A percentile compares a stretch with the other conserved stretches of the same genome.
Evolutionary conservation across 2,797 vertebrate species (phyloP).

Genomic region (Lophius americanus): DNA sequence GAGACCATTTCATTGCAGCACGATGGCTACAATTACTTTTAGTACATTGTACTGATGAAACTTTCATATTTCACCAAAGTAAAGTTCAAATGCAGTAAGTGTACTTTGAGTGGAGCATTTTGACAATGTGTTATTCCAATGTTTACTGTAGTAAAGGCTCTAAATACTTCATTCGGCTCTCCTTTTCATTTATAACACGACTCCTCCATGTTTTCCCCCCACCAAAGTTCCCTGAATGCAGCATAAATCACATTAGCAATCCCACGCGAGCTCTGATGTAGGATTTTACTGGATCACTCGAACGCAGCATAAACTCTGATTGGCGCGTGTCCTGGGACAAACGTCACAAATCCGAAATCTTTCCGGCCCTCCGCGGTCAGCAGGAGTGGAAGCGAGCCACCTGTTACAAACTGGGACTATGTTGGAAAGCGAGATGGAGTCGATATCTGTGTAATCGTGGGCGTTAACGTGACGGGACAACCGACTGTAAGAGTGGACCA

Average conservation of each 20-base stretch:
- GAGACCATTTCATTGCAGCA: too few relatives aligned
- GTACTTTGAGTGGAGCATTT: too few relatives aligned
- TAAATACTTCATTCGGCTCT: too few relatives aligned
- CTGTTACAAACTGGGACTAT: accelerated
- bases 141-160: too few relatives aligned
- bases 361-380: background rate
- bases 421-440: accelerated
- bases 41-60: too few relatives aligned
- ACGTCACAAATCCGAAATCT: slow-evolving; percentile 47
- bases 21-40: too few relatives aligned
- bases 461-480: background rate
- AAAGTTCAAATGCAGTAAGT: too few relatives aligned
- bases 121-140: too few relatives aligned
- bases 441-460: background rate
- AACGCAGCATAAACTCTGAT: slow-evolving; percentile 67
- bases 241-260: background rate
- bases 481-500: background rate
- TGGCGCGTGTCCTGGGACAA: slow-evolving; percentile 55
- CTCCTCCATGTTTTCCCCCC: background rate
- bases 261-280: background rate
- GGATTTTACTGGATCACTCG: slow-evolving; percentile 36
- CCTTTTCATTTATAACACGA: background rate
- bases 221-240: slow-evolving; percentile 20
- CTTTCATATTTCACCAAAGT: too few relatives aligned
- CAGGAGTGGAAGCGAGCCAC: background rate